These are phyloP conservation scores for Selene dorsalis DNA, from an alignment of 2,797 vertebrate species.

Conservation along the genomic window DNA sequence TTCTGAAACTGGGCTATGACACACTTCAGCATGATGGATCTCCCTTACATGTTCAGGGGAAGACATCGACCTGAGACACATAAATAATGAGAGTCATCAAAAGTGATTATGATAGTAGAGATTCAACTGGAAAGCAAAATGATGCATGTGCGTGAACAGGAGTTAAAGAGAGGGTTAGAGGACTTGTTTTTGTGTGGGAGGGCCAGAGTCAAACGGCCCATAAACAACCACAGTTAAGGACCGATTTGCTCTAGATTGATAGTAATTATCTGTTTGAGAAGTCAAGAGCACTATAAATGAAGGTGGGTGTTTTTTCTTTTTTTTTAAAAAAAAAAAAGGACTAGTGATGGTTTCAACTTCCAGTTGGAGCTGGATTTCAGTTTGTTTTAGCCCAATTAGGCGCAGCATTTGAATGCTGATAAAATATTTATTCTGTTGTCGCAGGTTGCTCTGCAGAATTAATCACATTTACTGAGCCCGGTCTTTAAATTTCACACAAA, in stretches of 20 bases:
- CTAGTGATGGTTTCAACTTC: slow-evolving; percentile 1
- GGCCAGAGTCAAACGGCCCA: slow-evolving; percentile 15
- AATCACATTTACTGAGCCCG: slow-evolving; percentile 37
- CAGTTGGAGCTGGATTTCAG: slow-evolving; percentile 5
- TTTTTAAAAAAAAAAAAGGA: slow-evolving; percentile 26
- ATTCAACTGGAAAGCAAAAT: neutral
- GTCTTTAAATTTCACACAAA: slow-evolving; percentile 29
- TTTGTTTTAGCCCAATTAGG: slow-evolving; percentile 40
- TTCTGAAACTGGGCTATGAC: slow-evolving; percentile 46
- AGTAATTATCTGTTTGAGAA: slow-evolving; percentile 51
- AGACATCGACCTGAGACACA: slow-evolving; percentile 34
- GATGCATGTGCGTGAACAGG: neutral
- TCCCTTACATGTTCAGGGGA: slow-evolving; percentile 11
- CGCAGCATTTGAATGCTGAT: slow-evolving; percentile 21
- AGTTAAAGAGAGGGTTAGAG: neutral
- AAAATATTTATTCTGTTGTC: slow-evolving; percentile 39
- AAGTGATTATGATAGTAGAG: neutral
- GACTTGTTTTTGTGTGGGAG: slow-evolving; percentile 23
- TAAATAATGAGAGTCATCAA: slow-evolving; percentile 21
- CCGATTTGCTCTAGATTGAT: slow-evolving; percentile 49
- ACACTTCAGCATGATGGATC: slow-evolving; percentile 31
- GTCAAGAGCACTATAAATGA: slow-evolving; percentile 45
- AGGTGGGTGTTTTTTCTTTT: slow-evolving; percentile 20
- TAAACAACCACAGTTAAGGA: slow-evolving; percentile 38
- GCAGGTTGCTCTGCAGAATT: slow-evolving; percentile 33